Evolutionary conservation across 2,797 vertebrate genomes (phyloP), one percentile per base, ranked within the genome.

Genomic region (Melopsittacus undulatus): DNA sequence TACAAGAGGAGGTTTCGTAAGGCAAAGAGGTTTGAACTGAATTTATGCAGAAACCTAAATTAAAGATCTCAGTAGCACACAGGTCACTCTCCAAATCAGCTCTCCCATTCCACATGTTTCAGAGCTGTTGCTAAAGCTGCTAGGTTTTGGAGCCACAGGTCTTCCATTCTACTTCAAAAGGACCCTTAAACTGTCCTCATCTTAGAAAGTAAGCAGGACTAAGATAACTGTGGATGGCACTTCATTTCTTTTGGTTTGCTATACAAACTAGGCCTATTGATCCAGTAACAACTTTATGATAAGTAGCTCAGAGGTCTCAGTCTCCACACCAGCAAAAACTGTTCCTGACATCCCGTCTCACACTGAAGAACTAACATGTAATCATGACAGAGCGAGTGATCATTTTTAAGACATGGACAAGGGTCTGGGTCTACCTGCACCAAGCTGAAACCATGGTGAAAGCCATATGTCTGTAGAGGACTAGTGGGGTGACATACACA

Each of bases 11-110:
- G 5, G 13, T 46, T 79, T 54, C 12, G 0, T 22, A 83, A 91
- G 12, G 32, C 34, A 91, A 70, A 91, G 75, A 38, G 3, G 6
- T 36, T 57, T 76, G 78, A 87, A 81, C 23, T 43, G 63, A 94
- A 51, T 83, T 83, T 27, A 89, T 74, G 43, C 38, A 96, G 5
- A 96, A 91, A 93, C 42, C 72, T 36, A 75, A 56, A 90, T 79
- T 91, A 94, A 95, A 42, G 68, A 66, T 43, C 90, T 93, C 76
- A 77, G 69, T 90, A 82, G 29, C 67, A 91, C 34, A 20, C 9
- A 82, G 66, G 68, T 61, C 2, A 48, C 73, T 83, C 89, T 57
- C 42, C 46, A 62, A 73, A 29, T 48, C 26, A 81, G 22, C 36
- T 80, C 43, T 56, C 26, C 11, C 9, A 19, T 22, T 75, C 68